These are phyloP conservation scores for Drepana falcataria DNA, from an alignment of 2,888 invertebrate species.

Conservation along the genomic window DNA sequence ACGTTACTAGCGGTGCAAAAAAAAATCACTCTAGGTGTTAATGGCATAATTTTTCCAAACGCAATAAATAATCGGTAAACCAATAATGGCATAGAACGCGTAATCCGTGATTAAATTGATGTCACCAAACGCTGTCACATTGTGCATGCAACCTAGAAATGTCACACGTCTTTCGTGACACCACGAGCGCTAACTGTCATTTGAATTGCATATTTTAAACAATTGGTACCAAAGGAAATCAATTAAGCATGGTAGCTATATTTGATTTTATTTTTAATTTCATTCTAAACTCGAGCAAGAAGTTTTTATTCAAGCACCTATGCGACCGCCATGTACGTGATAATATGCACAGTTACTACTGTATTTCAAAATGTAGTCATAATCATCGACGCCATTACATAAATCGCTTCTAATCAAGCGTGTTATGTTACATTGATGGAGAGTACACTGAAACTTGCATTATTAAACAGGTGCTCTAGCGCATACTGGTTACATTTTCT, in stretches of 20 bases:
- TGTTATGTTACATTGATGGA: background rate
- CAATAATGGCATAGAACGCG: background rate
- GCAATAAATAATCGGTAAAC: too few species aligned
- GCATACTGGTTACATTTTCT: background rate
- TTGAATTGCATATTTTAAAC: constrained; percentile 32
- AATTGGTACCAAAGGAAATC: background rate
- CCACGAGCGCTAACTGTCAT: constrained; percentile 33
- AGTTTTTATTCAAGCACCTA: too few species aligned
- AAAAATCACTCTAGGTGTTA: too few species aligned
- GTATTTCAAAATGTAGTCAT: too few species aligned
- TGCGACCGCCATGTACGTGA: too few species aligned
- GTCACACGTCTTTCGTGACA: constrained; percentile 34
- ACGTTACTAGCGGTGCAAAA: too few species aligned
- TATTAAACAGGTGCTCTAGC: background rate
- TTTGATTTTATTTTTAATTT: too few species aligned
- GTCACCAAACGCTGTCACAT: constrained; percentile 20
- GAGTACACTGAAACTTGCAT: background rate
- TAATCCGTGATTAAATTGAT: constrained; percentile 12
- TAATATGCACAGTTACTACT: too few species aligned
- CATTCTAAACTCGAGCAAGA: too few species aligned
- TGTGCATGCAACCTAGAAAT: constrained; percentile 39
- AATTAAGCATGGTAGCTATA: too few species aligned
- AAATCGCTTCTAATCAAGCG: background rate
- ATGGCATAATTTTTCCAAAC: too few species aligned
- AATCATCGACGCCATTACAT: background rate